Conservation (phyloP, 2,113 vertebrate genomes). For the Bagarius yarrelli region DNA sequence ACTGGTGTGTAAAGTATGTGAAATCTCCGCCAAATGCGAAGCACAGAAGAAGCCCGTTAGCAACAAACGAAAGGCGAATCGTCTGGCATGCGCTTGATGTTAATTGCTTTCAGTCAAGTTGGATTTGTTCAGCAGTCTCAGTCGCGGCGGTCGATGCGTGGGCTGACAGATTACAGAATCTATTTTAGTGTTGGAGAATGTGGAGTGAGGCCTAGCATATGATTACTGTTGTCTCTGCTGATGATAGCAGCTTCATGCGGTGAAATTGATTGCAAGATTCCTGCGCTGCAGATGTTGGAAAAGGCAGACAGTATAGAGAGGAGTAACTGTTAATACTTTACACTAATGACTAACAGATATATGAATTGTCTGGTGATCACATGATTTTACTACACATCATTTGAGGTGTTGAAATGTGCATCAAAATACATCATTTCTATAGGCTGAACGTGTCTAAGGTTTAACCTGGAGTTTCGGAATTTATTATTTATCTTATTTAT, state of each 20-base stretch:
- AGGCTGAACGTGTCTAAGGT: too few relatives aligned
- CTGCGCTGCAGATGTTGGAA: constrained; percentile 43
- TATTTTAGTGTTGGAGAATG: constrained; percentile 63
- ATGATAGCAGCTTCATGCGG: constrained; percentile 47
- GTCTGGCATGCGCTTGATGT: constrained; percentile 20
- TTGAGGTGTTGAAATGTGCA: background rate
- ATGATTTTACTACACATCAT: constrained; percentile 2
- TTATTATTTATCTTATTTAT: too few relatives aligned
- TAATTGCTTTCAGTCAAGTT: constrained; percentile 33
- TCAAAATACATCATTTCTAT: background rate
- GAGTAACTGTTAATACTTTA: background rate
- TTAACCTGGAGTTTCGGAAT: too few relatives aligned
- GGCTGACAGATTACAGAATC: constrained; percentile 66
- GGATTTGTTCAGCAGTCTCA: constrained; percentile 32
- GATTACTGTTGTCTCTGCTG: constrained; percentile 66
- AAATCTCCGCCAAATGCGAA: background rate
- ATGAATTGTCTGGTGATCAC: background rate
- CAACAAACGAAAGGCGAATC: background rate
- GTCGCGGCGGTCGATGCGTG: constrained; percentile 52
- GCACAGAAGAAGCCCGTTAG: background rate
- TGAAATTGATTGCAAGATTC: constrained; percentile 41
- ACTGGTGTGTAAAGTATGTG: background rate
- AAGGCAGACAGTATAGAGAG: background rate
- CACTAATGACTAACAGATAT: background rate
- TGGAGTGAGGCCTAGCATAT: constrained; percentile 57